These are phyloP conservation scores for Callocephalon fimbriatum DNA, from an alignment of 2,113 vertebrate genomes.

Conservation along the genomic window DNA sequence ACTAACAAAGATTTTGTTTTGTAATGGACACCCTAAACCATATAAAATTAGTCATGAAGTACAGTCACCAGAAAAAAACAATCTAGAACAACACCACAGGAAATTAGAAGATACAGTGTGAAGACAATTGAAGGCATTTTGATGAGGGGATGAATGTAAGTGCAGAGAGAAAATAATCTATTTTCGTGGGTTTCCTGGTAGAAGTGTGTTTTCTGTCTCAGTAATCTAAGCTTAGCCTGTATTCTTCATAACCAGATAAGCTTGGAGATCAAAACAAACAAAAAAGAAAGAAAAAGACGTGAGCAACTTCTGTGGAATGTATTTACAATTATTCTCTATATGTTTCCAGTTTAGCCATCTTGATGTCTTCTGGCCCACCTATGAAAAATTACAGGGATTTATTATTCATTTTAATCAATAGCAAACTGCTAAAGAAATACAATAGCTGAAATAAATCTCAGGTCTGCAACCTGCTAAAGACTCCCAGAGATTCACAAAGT, in stretches of 20 bases:
- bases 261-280: background rate
- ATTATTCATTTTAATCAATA: background rate
- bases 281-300: background rate
- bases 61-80: background rate
- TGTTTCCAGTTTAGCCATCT: background rate
- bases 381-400: background rate
- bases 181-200: background rate
- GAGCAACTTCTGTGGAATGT: accelerated
- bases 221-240: background rate
- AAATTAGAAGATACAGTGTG: background rate
- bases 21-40: background rate
- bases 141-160: background rate
- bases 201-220: background rate
- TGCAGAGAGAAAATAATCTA: background rate
- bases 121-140: background rate
- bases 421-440: background rate
- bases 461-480: background rate
- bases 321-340: background rate
- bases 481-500: background rate
- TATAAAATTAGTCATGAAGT: background rate
- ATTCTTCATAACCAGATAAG: background rate
- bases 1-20: background rate
- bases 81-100: background rate
- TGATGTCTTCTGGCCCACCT: background rate
- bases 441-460: background rate